Base-by-base conservation (phyloP, 1,140 invertebrate genomes). In the Drosophila pseudoananassae region DNA sequence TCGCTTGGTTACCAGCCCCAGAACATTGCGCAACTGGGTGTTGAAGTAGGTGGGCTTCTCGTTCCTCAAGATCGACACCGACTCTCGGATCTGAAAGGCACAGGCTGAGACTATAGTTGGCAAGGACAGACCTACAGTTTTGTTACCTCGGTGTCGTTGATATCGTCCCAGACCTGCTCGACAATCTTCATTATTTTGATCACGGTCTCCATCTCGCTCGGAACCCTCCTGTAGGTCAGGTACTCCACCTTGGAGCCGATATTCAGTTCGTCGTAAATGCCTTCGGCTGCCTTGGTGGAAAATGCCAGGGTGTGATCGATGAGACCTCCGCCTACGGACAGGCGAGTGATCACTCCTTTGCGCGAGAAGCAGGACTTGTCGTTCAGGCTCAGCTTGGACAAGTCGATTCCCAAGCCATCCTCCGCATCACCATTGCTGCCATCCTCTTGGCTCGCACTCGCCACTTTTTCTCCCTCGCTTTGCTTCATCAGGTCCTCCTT, bases 1-100 rank as follows among this genome's bases (percentile, higher is more conserved):
- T 36, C 94, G 92, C 46, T 82, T 75, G 4, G 77, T 88, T 15
- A 95, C 94, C 79, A 93, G 92, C 0, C 93, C 94, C 15, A 94
- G 74, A 23, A 94, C 80, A 25, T 90, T 91, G 71, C 93, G 93
- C 45, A 92, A 85, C 53, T 93, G 91, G 1, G 92, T 90, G 33
- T 93, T 81, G 66, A 92, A 93, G 33, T 70, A 90, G 9, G 72
- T 85, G 1, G 90, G 77, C 54, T 92, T 89, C 7, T 92, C 84
- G 1, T 7, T 20, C 12, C 61, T 82, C 3, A 91, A 20, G 0
- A 61, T 54, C 10, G 76, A 45, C 8, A 91, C 25, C 9, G 38
- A 23, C 12, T 58, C 45, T 1, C 38, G 17, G 9, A 69, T 59
- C 60, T 71, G 29, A 1, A 31, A 63, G 14, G 12, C n/a, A 31